Percentiles rank a stretch among this genome's conserved stretches.
These are phyloP conservation scores for Selenia dentaria DNA, from an alignment of 2,888 invertebrate genomes.

Conservation along the genomic window DNA sequence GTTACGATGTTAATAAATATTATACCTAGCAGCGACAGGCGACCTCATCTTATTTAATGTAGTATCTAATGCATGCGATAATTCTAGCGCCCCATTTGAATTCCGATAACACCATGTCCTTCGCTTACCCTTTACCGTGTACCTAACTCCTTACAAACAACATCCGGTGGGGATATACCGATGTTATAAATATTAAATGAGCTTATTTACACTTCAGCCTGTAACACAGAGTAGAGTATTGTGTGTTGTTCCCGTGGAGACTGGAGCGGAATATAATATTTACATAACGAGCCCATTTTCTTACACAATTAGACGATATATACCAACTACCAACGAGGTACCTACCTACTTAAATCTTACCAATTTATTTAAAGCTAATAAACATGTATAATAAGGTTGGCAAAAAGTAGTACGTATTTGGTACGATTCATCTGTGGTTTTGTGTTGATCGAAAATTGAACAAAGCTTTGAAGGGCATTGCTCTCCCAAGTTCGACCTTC, in stretches of 20 bases:
- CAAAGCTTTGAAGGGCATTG: constrained; percentile 17
- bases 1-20: no score
- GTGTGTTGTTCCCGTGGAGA: constrained; percentile 9
- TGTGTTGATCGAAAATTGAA: no score
- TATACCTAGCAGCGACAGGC: no score
- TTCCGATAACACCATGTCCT: constrained; percentile 65
- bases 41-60: constrained; percentile 9
- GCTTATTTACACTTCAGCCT: constrained; percentile 24
- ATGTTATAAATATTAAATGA: constrained; percentile 29
- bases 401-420: no score
- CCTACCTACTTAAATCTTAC: no score
- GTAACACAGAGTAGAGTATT: constrained; percentile 15
- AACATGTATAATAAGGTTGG: no score
- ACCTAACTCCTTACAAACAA: constrained; percentile 50
- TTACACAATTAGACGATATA: neutral
- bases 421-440: no score
- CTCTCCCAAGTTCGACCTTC: constrained; percentile 41
- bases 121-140: constrained; percentile 62
- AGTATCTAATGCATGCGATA: constrained; percentile 13
- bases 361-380: no score
- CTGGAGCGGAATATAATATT: constrained; percentile 11
- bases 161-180: constrained; percentile 57
- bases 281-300: constrained; percentile 8
- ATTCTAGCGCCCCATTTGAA: constrained; percentile 41
- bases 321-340: neutral